A percentile compares a stretch with the other conserved stretches of the same genome.
phyloP scores from a whole-genome alignment of 2,888 invertebrate genomes.

The Gastracanthus pulcherrimus region DNA sequence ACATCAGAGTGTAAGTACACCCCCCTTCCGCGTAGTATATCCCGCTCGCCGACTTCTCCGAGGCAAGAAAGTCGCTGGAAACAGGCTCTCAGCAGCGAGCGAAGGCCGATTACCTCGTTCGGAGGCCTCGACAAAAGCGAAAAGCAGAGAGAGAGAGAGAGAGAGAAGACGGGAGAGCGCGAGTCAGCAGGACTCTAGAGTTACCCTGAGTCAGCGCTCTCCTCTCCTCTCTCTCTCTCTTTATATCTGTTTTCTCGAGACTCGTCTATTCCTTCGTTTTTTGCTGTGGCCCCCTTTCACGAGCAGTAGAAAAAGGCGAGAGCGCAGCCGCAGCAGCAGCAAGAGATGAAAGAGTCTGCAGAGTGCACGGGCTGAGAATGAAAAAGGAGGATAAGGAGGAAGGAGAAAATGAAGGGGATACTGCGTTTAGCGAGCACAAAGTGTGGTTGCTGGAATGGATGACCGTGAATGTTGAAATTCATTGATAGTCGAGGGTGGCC shows the following conservation, averaged over 20 bases:
- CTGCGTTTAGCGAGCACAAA: conserved; percentile 47
- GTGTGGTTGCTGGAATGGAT: conserved; percentile 3
- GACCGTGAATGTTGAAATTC: background rate
- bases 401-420: conserved; percentile 10
- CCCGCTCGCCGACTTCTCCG: background rate
- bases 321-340: conserved; percentile 10
- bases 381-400: conserved; percentile 10
- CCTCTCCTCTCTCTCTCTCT: background rate
- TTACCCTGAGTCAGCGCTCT: conserved; percentile 50
- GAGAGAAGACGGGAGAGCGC: conserved; percentile 24
- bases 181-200: conserved; percentile 51
- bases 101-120: conserved; percentile 46
- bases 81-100: conserved; percentile 20
- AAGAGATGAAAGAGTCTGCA: conserved; percentile 47
- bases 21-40: no score
- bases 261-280: background rate
- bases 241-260: conserved; percentile 14
- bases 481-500: background rate
- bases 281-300: conserved; percentile 9
- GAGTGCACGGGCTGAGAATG: background rate
- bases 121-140: conserved; percentile 14
- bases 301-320: conserved; percentile 23
- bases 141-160: conserved; percentile 36
- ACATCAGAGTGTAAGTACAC: no score
- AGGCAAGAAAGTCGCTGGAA: background rate